These are phyloP conservation scores for Melangyna quadrimaculata DNA, from an alignment of 2,888 invertebrate genomes.

Conservation along the genomic window DNA sequence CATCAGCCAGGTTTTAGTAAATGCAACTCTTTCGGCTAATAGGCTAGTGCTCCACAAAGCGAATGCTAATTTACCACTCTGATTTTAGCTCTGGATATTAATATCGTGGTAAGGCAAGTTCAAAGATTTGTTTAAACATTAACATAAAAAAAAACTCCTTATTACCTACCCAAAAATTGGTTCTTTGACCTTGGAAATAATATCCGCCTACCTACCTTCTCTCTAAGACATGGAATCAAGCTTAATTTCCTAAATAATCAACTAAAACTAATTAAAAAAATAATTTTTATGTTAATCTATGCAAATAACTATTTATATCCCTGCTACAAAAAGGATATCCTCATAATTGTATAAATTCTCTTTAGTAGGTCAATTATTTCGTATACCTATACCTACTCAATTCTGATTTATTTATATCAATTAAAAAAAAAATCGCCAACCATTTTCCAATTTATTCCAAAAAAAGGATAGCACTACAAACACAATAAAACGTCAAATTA, in stretches of 20 bases:
- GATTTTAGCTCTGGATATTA: neutral
- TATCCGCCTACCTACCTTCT: too few relatives aligned
- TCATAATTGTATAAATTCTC: neutral
- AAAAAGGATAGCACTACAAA: conserved; percentile 2
- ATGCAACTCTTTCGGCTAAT: too few relatives aligned
- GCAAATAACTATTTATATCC: neutral
- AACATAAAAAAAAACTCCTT: neutral
- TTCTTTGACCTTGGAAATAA: neutral
- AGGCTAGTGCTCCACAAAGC: too few relatives aligned
- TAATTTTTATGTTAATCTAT: neutral
- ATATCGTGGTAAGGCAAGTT: neutral
- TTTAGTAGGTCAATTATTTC: neutral
- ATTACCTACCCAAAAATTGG: neutral
- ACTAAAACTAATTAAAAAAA: neutral
- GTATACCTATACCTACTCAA: neutral
- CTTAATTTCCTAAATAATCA: neutral
- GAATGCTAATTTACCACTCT: neutral
- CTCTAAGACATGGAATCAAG: neutral
- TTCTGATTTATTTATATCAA: neutral
- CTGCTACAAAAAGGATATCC: neutral
- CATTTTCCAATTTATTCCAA: neutral
- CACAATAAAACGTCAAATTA: conserved; percentile 33
- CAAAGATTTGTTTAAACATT: neutral
- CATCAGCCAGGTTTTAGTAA: too few relatives aligned
- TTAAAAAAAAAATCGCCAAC: neutral